Percentiles rank a stretch among this genome's conserved stretches.
phyloP scores from a whole-genome alignment of 1,140 invertebrate species.

The Sycophaga agraensis region DNA sequence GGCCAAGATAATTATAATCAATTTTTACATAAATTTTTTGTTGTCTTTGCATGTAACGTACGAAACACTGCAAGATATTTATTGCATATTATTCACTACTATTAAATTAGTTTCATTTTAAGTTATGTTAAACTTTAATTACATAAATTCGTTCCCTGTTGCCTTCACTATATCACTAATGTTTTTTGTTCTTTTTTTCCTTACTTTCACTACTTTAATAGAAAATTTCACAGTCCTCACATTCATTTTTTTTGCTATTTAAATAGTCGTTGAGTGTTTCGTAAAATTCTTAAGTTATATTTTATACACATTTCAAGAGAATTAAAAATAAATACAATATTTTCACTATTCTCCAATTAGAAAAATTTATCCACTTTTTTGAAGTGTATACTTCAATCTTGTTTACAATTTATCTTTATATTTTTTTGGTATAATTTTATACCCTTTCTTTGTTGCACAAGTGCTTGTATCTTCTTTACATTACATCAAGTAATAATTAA shows the following conservation, averaged over 20 bases:
- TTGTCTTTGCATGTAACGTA: neutral
- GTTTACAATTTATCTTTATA: slow-evolving; percentile 2
- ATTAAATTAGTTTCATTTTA: slow-evolving; percentile 11
- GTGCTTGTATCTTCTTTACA: slow-evolving; percentile 21
- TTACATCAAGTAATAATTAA: slow-evolving; percentile 17
- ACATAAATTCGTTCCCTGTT: slow-evolving; percentile 20
- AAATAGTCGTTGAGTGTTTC: slow-evolving; percentile 5
- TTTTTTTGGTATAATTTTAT: neutral
- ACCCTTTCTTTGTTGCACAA: slow-evolving; percentile 1
- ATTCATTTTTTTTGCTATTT: neutral
- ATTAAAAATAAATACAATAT: slow-evolving; percentile 4
- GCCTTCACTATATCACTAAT: slow-evolving; percentile 15
- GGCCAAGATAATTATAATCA: neutral
- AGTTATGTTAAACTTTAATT: slow-evolving; percentile 11
- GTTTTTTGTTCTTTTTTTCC: slow-evolving; percentile 10
- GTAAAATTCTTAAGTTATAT: neutral
- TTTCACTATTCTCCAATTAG: slow-evolving; percentile 6
- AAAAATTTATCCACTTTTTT: slow-evolving; percentile 5
- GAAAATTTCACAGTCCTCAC: slow-evolving; percentile 14
- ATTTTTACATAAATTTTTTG: neutral
- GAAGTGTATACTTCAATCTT: slow-evolving; percentile 2
- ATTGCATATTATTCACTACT: slow-evolving; percentile 17
- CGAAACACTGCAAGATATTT: slow-evolving; percentile 18
- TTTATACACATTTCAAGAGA: neutral
- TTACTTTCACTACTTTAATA: neutral